Conservation (phyloP, 2,888 invertebrate genomes). For the Heliconius charithonia region DNA sequence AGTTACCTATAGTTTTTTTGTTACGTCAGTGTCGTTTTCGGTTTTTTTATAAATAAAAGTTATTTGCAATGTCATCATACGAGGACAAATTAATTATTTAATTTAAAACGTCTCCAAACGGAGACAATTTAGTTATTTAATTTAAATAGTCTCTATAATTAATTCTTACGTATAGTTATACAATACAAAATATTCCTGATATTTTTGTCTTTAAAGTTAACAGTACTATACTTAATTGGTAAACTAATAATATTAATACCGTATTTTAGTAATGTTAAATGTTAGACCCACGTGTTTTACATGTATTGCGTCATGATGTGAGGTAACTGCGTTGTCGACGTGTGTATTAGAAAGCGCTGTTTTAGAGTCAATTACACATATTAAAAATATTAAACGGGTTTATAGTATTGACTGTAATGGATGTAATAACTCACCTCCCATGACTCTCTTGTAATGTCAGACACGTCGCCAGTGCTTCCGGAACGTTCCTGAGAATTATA, state of each 20-base stretch:
- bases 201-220: neutral
- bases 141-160: neutral
- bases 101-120: too few relatives aligned
- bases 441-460: conserved; percentile 93
- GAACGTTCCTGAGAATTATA: conserved; percentile 75
- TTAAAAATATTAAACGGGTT: conserved; percentile 17
- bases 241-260: neutral
- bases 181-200: neutral
- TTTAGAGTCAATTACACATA: conserved; percentile 44
- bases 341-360: conserved; percentile 66
- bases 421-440: conserved; percentile 91
- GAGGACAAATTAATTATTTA: too few relatives aligned
- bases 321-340: conserved; percentile 62
- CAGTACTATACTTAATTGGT: conserved; percentile 46
- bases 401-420: neutral
- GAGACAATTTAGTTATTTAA: too few relatives aligned
- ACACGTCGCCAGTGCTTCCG: conserved; percentile 88
- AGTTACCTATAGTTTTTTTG: conserved; percentile 36
- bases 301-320: conserved; percentile 79
- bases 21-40: conserved; percentile 25
- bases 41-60: neutral
- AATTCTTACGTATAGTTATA: neutral
- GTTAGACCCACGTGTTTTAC: conserved; percentile 65
- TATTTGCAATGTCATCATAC: too few relatives aligned
- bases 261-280: neutral